Base-by-base conservation (phyloP, 2,888 invertebrate species). In the Hypsopygia costalis region DNA sequence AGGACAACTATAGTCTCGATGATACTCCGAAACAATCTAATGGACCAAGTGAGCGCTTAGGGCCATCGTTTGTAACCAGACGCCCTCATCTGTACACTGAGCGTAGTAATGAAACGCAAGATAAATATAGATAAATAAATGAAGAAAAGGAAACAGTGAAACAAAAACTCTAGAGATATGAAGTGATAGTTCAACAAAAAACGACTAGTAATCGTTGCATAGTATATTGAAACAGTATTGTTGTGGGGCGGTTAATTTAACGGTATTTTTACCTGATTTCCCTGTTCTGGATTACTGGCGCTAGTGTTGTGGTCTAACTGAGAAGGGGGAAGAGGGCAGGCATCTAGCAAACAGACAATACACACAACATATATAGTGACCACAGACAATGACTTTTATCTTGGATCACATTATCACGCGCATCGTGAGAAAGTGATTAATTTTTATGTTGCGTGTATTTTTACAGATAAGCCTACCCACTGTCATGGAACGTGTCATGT, bases 271-370 rank as follows among this genome's bases (percentile, higher is more conserved):
- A 92, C 92, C 92, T 92, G 92, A 81, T 80, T 87, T 91, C 91
- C 91, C 91, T 92, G 92, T 91, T 92, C 92, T 91, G 91, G 91
- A 91, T 91, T 89, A 88, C 89, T 89, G 89, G 89, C 89, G 93
- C 91, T 93, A 93, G 93, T 93, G 93, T 93, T 93, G 93, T 93
- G 93, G 93, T 94, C 94, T 94, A 94, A 94, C 93, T 93, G 92
- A 91, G 90, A 92, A 93, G 93, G 93, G 93, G 93, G 93, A 93
- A 93, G 93, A 93, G 93, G 93, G 94, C 95, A 95, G 95, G 95
- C 95, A 95, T 95, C 95, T 95, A 95, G 95, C 95, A 95, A 95
- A 88, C 95, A 95, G 94, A 95, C 94, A 95, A 95, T 93, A 93
- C 91, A 92, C 91, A 91, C 91, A 91, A 91, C 91, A 91, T 90